Evolutionary conservation across 2,797 vertebrate genomes (phyloP), one percentile per base, ranked within the genome.

Genomic region (Danio choprae): DNA sequence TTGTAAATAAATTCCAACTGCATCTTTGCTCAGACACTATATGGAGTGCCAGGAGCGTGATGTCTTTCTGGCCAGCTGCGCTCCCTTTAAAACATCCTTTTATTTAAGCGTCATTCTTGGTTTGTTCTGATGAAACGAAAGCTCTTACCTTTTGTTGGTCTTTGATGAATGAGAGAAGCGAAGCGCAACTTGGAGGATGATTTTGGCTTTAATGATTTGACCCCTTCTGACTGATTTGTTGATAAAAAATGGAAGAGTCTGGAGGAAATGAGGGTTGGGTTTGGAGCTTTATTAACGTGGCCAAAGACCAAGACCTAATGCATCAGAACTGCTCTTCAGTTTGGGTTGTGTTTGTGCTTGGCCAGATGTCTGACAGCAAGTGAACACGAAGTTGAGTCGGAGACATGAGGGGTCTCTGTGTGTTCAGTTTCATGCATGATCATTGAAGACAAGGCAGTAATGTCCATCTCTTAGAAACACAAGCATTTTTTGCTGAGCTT

Each of bases 281-380:
- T 89, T 90, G 89, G 90, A 89, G 84, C 84, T 84, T 83, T 87
- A 90, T 94, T 95, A 91, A 89, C 69, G 70, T 96, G 96, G 96
- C 95, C 65, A 40, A 79, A 87, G 86, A 93, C 96, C 95, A 96
- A 86, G 83, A 81, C 86, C 92, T 93, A 95, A 94, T 93, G 90
- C 90, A 87, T 81, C 89, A 86, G 85, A 87, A 88, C 84, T 88
- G 86, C 89, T 86, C 86, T 89, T 88, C 88, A 82, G 90, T 87
- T 83, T 89, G 87, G 44, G 40, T 40, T 67, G 20, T 16, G 43
- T 48, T 48, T 67, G 12, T 38, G 67, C 29, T 5, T 59, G 12
- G 12, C 12, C 22, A 36, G 22, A 16, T 29, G 15, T 59, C 22
- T 36, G 58, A 59, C 58, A 51, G 46, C 48, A 69, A 40, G 16